Percentiles rank a stretch among this genome's conserved stretches.
These are phyloP conservation scores for Lynx canadensis DNA, from an alignment of 2,113 vertebrate genomes.

Conservation along the genomic window DNA sequence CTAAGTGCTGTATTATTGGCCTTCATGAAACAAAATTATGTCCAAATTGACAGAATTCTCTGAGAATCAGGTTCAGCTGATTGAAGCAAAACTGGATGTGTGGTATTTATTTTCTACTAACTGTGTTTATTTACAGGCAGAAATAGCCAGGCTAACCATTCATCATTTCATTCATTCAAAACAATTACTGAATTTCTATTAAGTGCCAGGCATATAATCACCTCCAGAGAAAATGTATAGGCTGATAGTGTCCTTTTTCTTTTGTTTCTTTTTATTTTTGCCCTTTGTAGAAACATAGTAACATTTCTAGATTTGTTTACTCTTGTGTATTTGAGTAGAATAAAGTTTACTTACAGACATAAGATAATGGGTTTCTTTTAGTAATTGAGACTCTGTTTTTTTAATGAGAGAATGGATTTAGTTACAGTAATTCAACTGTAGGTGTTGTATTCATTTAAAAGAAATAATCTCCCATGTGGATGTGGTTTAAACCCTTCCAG, in stretches of 20 bases:
- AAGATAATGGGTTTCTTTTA: background rate
- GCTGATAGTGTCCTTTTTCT: background rate
- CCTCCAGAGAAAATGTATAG: background rate
- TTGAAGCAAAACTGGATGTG: background rate
- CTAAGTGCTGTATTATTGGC: background rate
- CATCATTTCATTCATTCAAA: background rate
- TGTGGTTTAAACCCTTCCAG: background rate
- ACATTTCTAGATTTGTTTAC: background rate
- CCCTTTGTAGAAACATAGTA: background rate
- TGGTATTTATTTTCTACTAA: constrained; percentile 46
- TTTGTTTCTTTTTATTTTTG: background rate
- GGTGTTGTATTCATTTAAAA: background rate
- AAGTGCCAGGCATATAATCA: background rate
- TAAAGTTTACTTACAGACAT: background rate
- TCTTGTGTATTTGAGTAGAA: background rate
- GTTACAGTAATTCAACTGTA: background rate
- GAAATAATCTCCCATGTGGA: background rate
- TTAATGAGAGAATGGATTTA: background rate
- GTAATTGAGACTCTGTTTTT: background rate
- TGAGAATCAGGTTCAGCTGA: background rate
- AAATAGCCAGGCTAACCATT: constrained; percentile 6
- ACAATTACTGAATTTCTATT: background rate
- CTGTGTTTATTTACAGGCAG: constrained; percentile 34
- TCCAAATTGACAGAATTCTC: constrained; percentile 41
- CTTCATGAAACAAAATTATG: constrained; percentile 7